These are phyloP conservation scores for Coleophora flavipennella DNA, from an alignment of 2,888 invertebrate species.

Conservation along the genomic window DNA sequence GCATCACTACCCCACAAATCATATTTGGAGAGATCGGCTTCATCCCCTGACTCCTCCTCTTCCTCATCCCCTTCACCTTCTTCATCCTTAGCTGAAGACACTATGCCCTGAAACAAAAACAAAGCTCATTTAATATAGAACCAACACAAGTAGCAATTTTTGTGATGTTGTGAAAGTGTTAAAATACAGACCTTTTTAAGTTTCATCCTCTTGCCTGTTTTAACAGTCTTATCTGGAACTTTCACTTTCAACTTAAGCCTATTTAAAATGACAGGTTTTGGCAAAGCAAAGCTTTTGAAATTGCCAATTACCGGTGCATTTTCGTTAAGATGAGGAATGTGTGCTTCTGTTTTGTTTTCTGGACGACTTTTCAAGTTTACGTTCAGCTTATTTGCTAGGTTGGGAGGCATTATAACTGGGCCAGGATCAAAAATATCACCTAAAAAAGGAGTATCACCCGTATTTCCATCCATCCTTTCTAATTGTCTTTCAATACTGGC, in stretches of 20 bases:
- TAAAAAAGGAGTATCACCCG: slow-evolving; percentile 60
- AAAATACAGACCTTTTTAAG: slow-evolving; percentile 56
- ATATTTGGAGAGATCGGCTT: slow-evolving; percentile 83
- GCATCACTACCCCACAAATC: slow-evolving; percentile 82
- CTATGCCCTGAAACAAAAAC: slow-evolving; percentile 54
- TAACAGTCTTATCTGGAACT: slow-evolving; percentile 40
- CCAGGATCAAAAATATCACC: slow-evolving; percentile 66
- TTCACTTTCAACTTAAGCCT: slow-evolving; percentile 57
- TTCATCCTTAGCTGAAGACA: slow-evolving; percentile 43
- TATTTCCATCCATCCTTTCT: slow-evolving; percentile 44
- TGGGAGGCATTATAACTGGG: slow-evolving; percentile 41
- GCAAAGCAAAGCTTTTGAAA: slow-evolving; percentile 67
- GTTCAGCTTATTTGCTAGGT: slow-evolving; percentile 41
- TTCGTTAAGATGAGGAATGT: slow-evolving; percentile 32
- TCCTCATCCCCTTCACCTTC: slow-evolving; percentile 69
- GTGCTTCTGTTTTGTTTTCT: slow-evolving; percentile 27
- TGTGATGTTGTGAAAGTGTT: neutral
- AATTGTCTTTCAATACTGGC: slow-evolving; percentile 55
- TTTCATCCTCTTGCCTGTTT: slow-evolving; percentile 32
- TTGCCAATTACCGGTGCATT: slow-evolving; percentile 56
- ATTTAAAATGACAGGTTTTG: slow-evolving; percentile 63
- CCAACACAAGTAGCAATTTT: neutral
- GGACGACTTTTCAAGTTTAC: slow-evolving; percentile 36
- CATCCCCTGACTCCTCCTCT: slow-evolving; percentile 74
- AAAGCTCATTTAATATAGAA: neutral